Evolutionary conservation across 2,888 invertebrate genomes (phyloP).

Genomic region (Drosophila lutescens): DNA sequence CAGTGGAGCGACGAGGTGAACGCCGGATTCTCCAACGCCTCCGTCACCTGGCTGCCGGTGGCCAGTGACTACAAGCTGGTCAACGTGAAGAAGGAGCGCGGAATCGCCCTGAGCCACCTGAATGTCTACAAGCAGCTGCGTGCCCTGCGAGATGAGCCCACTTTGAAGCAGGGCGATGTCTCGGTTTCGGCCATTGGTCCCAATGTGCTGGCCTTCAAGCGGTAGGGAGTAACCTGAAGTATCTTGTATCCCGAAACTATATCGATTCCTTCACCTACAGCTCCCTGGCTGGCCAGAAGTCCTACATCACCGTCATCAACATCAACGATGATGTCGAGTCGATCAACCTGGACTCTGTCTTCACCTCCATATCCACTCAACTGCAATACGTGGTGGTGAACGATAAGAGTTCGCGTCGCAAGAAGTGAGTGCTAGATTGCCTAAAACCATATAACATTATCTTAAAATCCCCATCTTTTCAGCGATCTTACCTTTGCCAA

Average conservation of each 20-base stretch:
- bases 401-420: constrained; percentile 71
- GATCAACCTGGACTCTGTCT: constrained; percentile 82
- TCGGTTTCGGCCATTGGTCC: constrained; percentile 82
- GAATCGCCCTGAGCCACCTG: constrained; percentile 85
- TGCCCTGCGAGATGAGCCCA: constrained; percentile 84
- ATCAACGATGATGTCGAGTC: constrained; percentile 81
- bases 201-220: constrained; percentile 85
- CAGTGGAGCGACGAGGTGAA: constrained; percentile 86
- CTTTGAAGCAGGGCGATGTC: constrained; percentile 86
- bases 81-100: constrained; percentile 86
- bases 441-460: accelerated
- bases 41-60: constrained; percentile 82
- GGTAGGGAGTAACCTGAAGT: constrained; percentile 59
- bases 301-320: constrained; percentile 85
- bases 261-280: constrained; percentile 37
- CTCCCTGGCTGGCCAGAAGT: constrained; percentile 67
- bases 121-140: constrained; percentile 87
- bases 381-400: constrained; percentile 78
- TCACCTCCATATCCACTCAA: constrained; percentile 55
- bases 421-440: constrained; percentile 68
- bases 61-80: constrained; percentile 86
- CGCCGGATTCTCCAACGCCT: constrained; percentile 76
- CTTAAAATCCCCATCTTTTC: neutral
- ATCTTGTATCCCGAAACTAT: neutral
- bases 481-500: constrained; percentile 72